Conservation (phyloP, 2,797 vertebrate genomes). For the Eutrigla gurnardus region DNA sequence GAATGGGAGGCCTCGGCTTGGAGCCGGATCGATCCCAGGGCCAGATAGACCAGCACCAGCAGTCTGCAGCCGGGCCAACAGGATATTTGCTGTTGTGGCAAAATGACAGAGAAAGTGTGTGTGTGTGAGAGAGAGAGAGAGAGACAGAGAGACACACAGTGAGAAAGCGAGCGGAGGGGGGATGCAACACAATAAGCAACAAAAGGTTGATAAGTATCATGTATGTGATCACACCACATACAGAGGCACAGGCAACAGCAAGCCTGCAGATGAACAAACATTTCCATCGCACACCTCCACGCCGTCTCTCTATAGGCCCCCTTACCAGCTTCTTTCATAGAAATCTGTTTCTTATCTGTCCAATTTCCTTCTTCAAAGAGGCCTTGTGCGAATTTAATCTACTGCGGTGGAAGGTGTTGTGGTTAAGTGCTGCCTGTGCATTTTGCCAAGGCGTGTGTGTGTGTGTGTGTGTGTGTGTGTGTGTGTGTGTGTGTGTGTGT, state of each 20-base stretch:
- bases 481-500: constrained; percentile 41
- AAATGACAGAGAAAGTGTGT: constrained; percentile 78
- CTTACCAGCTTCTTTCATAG: constrained; percentile 64
- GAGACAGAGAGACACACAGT: constrained; percentile 6
- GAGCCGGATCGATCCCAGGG: constrained; percentile 89
- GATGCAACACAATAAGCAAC: constrained; percentile 50
- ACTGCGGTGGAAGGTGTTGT: constrained; percentile 80
- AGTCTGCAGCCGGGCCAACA: constrained; percentile 86
- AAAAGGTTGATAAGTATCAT: constrained; percentile 54
- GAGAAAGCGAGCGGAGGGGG: background rate
- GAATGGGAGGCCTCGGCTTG: constrained; percentile 91
- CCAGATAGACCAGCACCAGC: constrained; percentile 87
- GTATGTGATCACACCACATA: constrained; percentile 42
- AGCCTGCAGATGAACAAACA: constrained; percentile 64
- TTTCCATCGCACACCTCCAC: constrained; percentile 56
- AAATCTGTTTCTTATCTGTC: constrained; percentile 90
- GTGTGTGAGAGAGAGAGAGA: constrained; percentile 55
- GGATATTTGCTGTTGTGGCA: constrained; percentile 97
- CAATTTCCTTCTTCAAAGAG: constrained; percentile 92
- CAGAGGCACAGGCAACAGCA: constrained; percentile 24
- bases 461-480: constrained; percentile 29
- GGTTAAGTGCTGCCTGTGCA: constrained; percentile 74
- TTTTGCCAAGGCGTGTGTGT: constrained; percentile 58
- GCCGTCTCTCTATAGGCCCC: constrained; percentile 50
- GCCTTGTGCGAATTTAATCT: constrained; percentile 88